Percentiles rank a stretch among this genome's conserved stretches.
These are phyloP conservation scores for Calycopis cecrops DNA, from an alignment of 1,140 invertebrate species.

Conservation along the genomic window DNA sequence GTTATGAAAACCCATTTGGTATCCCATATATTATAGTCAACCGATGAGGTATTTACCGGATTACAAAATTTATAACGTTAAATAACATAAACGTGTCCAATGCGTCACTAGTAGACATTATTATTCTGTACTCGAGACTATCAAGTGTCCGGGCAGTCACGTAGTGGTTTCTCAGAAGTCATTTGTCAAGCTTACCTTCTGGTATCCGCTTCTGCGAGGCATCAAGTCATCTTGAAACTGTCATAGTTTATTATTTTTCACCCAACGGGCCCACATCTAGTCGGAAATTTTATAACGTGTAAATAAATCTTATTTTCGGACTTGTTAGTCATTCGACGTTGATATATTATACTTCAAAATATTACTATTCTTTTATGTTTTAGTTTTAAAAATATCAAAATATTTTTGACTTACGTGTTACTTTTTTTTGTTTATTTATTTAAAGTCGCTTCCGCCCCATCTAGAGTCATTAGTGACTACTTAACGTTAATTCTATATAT, in stretches of 20 bases:
- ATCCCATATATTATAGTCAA: too few species aligned
- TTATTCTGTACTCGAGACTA: slow-evolving; percentile 17
- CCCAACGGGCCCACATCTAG: slow-evolving; percentile 1
- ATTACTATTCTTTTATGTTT: background rate
- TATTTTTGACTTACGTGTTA: too few species aligned
- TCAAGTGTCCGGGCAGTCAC: slow-evolving; percentile 23
- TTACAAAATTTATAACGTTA: too few species aligned
- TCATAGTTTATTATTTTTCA: slow-evolving; percentile 28
- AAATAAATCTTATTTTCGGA: slow-evolving; percentile 1
- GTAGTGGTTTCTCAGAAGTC: slow-evolving; percentile 26
- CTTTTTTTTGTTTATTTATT: too few species aligned
- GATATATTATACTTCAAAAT: background rate
- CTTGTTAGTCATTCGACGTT: background rate
- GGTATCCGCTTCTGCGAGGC: slow-evolving; percentile 19
- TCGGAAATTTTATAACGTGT: slow-evolving; percentile 8
- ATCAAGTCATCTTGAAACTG: slow-evolving; percentile 31
- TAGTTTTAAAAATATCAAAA: too few species aligned
- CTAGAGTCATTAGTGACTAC: too few species aligned
- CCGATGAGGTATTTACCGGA: too few species aligned
- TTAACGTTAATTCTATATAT: too few species aligned
- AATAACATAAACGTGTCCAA: background rate
- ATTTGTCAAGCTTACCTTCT: slow-evolving; percentile 35
- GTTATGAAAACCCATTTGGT: too few species aligned
- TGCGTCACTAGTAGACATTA: slow-evolving; percentile 11
- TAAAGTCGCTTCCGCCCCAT: too few species aligned